Evolutionary conservation across 1,140 invertebrate genomes (phyloP), one percentile per base, ranked within the genome.

Genomic region (Palaemon carinicauda): DNA sequence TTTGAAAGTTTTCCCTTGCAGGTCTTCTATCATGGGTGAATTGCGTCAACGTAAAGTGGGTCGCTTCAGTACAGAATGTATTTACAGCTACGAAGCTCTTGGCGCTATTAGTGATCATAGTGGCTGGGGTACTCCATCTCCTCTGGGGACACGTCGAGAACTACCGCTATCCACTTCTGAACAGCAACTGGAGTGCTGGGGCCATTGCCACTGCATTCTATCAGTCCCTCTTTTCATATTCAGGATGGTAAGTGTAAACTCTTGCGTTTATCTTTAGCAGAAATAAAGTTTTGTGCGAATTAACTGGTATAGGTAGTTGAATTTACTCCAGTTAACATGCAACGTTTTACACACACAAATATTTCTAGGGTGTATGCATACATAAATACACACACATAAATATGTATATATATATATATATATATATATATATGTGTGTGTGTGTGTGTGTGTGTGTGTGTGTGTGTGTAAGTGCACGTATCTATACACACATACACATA

Each of bases 61-160:
- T 97, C 10, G 96, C 96, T 3, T 95, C 94, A 91, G 93, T 97
- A 84, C 97, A 98, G 91, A 97, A 97, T 90, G 92, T 97, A 0
- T 97, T 98, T 88, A 97, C 97, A 93, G 95, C 96, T 89, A 96
- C 96, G 5, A 98, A 98, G 92, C 93, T 98, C 53, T 93, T 94
- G 1, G 96, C 97, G 1, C 91, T 98, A 1, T 91, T 95, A 1
- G 92, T 97, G 41, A 96, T 98, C 60, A 96, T 98, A 65, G 87
- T 91, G 7, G 94, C 95, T 27, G 97, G 97, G 19, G 91, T 96
- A 15, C 92, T 53, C 51, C 27, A 53, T 29, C 41, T 82, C 0
- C 50, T 17, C 21, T 27, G 81, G 75, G 29, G 83, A 17, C n/a
- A 80, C 82, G n/a, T 77, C 15, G 80, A 82, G 17, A 31, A 82